Conservation (phyloP, 2,113 vertebrate species). For the Ariopsis seemanni region DNA sequence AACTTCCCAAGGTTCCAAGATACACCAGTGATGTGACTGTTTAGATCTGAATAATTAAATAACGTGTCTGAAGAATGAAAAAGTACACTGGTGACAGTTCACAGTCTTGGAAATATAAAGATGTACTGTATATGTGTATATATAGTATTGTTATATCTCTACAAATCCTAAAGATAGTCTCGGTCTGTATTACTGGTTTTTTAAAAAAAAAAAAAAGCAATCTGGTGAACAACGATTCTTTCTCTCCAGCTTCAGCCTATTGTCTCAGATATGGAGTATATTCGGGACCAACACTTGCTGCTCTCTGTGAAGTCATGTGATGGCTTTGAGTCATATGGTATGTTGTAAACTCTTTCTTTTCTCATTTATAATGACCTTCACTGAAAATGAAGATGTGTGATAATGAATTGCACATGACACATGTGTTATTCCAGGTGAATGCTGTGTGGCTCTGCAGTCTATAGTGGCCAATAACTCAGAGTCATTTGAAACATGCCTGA, state of each 20-base stretch:
- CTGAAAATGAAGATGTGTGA: neutral
- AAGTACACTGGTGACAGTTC: neutral
- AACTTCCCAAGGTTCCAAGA: constrained; percentile 79
- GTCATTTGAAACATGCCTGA: constrained; percentile 83
- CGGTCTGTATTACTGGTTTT: neutral
- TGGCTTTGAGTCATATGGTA: constrained; percentile 87
- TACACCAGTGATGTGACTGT: neutral
- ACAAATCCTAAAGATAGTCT: neutral
- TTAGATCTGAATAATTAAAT: neutral
- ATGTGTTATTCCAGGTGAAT: constrained; percentile 75
- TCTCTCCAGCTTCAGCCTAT: constrained; percentile 75
- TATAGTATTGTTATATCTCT: neutral
- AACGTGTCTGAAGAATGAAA: neutral
- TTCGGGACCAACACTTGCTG: constrained; percentile 83
- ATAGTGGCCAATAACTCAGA: constrained; percentile 63
- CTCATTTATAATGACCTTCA: neutral
- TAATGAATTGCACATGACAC: neutral
- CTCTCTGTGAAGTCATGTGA: constrained; percentile 84
- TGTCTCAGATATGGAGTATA: constrained; percentile 77
- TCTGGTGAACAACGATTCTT: neutral
- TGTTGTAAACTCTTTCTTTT: constrained; percentile 21
- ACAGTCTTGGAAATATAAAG: neutral
- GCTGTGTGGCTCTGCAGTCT: constrained; percentile 72
- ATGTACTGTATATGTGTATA: no score
- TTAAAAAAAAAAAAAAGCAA: neutral